Evolutionary conservation across 1,140 invertebrate species (phyloP).

Genomic region (Drosophila setifemur): DNA sequence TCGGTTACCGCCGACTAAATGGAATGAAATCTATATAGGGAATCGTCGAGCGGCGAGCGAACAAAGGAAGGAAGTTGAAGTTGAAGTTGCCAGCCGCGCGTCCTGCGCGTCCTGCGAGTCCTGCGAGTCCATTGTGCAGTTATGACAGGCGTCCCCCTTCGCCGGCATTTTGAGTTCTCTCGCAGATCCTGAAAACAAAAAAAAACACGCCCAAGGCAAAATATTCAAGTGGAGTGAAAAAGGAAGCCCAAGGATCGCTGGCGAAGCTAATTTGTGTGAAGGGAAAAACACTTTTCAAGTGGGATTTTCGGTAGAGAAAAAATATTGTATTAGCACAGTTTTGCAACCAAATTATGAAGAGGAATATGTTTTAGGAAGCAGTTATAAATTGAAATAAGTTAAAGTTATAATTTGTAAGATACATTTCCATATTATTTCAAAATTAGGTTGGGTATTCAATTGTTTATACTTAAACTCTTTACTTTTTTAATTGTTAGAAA

Average conservation of each 20-base stretch:
- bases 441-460: no score
- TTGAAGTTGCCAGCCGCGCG: conserved; percentile 1
- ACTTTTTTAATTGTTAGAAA: no score
- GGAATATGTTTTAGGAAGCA: no score
- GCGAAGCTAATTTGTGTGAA: no score
- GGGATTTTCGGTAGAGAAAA: no score
- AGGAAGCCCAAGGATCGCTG: not conserved
- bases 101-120: conserved; percentile 20
- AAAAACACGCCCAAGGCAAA: conserved; percentile 5
- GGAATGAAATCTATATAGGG: conserved; percentile 71
- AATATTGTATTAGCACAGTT: no score
- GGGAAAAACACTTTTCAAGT: no score
- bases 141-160: conserved; percentile 73
- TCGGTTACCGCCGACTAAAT: conserved; percentile 54
- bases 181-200: not conserved
- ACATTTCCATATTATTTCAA: no score
- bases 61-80: conserved; percentile 42
- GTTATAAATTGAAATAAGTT: no score
- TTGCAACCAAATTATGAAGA: no score
- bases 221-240: conserved; percentile 2
- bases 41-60: conserved; percentile 3
- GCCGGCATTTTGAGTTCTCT: conserved; percentile 2
- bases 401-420: no score
- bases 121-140: conserved; percentile 63
- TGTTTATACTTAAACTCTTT: no score